phyloP scores from a whole-genome alignment of 2,113 vertebrate genomes.

The Python bivittatus region DNA sequence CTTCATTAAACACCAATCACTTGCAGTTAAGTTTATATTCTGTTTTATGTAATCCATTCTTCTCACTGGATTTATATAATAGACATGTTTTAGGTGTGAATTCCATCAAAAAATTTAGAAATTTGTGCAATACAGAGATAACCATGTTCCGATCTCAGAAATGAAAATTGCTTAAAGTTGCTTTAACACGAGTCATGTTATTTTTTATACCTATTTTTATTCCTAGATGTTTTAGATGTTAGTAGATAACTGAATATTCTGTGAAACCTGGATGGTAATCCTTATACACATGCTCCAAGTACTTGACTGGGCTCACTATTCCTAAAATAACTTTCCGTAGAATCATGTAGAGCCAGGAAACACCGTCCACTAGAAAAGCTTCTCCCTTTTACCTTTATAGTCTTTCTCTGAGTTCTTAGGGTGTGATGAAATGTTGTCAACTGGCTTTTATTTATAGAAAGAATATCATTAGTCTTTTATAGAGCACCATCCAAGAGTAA shows the following conservation, averaged over 20 bases:
- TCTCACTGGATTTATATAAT: not conserved
- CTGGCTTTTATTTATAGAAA: not conserved
- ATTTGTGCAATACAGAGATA: not conserved
- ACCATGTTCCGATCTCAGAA: not conserved
- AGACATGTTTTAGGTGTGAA: not conserved
- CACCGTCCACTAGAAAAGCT: not conserved
- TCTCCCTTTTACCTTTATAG: not conserved
- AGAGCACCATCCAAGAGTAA: not conserved
- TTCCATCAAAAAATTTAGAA: not conserved
- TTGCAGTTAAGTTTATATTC: not conserved
- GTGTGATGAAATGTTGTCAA: not conserved
- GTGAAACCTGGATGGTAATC: not conserved
- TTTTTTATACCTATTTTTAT: not conserved
- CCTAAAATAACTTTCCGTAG: not conserved
- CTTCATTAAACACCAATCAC: not conserved
- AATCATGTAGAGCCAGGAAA: not conserved
- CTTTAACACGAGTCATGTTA: not conserved
- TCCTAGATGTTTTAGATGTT: not conserved
- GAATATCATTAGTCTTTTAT: not conserved
- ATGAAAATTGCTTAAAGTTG: not conserved
- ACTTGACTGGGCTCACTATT: not conserved
- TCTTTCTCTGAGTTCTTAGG: not conserved
- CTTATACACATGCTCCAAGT: not conserved
- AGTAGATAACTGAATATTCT: not conserved
- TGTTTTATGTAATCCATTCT: not conserved